A percentile compares a stretch with the other conserved stretches of the same genome.
Conservation (phyloP, 1,140 invertebrate species). For the Berghia stephanieae region DNA sequence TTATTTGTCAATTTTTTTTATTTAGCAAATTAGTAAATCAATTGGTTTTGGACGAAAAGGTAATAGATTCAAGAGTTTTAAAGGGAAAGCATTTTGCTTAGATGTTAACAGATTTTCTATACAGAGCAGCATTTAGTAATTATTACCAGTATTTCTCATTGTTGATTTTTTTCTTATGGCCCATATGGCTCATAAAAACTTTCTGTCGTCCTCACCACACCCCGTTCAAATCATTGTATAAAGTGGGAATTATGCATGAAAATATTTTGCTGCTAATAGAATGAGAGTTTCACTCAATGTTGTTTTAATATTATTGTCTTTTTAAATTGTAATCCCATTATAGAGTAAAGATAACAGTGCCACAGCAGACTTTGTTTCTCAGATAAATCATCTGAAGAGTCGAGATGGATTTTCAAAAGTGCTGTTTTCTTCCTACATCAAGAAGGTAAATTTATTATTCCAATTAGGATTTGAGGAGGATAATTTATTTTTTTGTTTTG, state of each 20-base stretch:
- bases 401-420: conserved; percentile 77
- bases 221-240: not conserved
- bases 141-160: no score
- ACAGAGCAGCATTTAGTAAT: no score
- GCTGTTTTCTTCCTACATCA: conserved; percentile 72
- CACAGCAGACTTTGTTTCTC: conserved; percentile 76
- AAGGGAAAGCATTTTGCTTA: no score
- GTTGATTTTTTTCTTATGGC: no score
- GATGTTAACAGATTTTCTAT: no score
- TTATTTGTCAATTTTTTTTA: no score
- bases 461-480: not conserved
- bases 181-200: no score
- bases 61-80: no score
- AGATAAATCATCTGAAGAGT: conserved; percentile 77
- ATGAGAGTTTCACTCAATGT: not conserved
- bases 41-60: no score
- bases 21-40: no score
- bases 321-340: conserved; percentile 27
- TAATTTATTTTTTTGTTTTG: not conserved
- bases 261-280: not conserved
- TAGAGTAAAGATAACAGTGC: conserved; percentile 78
- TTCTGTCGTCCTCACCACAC: no score
- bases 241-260: not conserved
- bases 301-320: conserved; percentile 4
- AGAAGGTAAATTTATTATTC: conserved; percentile 64